These are phyloP conservation scores for Cyphomyrus plagiostoma DNA, from an alignment of 2,113 vertebrate genomes.

Conservation along the genomic window DNA sequence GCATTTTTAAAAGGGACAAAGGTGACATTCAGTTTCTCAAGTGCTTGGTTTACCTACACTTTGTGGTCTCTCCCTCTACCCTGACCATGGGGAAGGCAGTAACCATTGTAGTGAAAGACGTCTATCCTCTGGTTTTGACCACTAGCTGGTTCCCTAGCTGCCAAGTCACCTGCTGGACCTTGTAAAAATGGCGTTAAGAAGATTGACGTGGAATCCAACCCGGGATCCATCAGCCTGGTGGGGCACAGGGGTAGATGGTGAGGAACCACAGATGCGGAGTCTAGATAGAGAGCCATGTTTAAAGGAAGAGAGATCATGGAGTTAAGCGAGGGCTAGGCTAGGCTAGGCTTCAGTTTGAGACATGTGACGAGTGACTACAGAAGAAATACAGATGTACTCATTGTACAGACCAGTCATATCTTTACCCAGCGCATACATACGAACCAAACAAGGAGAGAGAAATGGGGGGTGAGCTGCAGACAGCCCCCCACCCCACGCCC, in stretches of 20 bases:
- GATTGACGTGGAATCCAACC: background rate
- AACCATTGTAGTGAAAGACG: background rate
- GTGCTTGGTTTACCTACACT: background rate
- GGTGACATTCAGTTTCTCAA: background rate
- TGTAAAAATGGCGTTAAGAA: background rate
- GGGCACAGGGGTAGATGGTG: background rate
- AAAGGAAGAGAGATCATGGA: background rate
- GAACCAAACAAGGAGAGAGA: background rate
- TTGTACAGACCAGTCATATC: background rate
- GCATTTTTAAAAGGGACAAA: background rate
- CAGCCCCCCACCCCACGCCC: background rate
- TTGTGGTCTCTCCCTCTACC: background rate
- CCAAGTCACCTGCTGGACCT: background rate
- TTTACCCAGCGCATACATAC: background rate
- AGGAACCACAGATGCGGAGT: background rate
- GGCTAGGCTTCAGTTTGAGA: background rate
- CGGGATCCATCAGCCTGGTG: background rate
- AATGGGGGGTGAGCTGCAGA: background rate
- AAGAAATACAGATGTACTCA: background rate
- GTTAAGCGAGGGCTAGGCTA: background rate
- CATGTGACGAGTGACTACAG: background rate
- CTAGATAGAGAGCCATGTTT: background rate
- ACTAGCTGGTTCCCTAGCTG: background rate
- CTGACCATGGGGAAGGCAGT: background rate
- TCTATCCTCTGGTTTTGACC: background rate